Evolutionary conservation across 2,113 vertebrate species (phyloP), one percentile per base, ranked within the genome.

Genomic region (Aptenodytes forsteri): DNA sequence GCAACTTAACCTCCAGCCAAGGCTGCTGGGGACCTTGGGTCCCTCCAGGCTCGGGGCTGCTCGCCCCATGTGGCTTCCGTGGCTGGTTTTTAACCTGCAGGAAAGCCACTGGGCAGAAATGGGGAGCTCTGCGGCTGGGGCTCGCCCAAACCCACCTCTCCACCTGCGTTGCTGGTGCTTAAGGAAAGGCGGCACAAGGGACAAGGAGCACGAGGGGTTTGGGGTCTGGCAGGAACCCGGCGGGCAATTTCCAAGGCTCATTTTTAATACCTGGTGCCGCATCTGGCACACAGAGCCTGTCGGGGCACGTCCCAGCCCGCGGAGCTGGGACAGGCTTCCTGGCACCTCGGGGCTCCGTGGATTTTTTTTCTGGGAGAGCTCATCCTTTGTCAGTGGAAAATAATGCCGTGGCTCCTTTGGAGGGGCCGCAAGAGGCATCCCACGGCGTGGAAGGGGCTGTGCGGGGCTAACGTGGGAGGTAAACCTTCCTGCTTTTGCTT

Each of bases 191-290:
- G 1, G 44, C 21, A 9, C 22, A 2, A 18, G 38, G 47, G 13
- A 26, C 7, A 10, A 15, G 58, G 66, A 30, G 56, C 19, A 7
- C 0, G 3, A 54, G 3, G 42, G 36, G 34, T 58, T 32, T 49
- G 67, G 56, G 55, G 32, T 58, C 21, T 4, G 23, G 46, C 18
- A 13, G 18, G 32, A 47, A 7, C 16, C 13, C 1, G 0, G 27
- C 0, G 0, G 20, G 34, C 1, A 0, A 58, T 47, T 84, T 26
- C 65, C 13, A 1, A 22, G 27, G 10, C 4, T 72, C 7, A 0
- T 66, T 66, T 61, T 30, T 29, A n/a, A 17, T 32, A 18, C 20
- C 34, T 1, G 16, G 52, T 22, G 77, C 65, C 3, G 1, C 4
- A 13, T 3, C 2, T 1, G 11, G 26, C 29, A 12, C 29, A 3